Conservation (phyloP, 2,113 vertebrate species). For the Orthonyx spaldingii region DNA sequence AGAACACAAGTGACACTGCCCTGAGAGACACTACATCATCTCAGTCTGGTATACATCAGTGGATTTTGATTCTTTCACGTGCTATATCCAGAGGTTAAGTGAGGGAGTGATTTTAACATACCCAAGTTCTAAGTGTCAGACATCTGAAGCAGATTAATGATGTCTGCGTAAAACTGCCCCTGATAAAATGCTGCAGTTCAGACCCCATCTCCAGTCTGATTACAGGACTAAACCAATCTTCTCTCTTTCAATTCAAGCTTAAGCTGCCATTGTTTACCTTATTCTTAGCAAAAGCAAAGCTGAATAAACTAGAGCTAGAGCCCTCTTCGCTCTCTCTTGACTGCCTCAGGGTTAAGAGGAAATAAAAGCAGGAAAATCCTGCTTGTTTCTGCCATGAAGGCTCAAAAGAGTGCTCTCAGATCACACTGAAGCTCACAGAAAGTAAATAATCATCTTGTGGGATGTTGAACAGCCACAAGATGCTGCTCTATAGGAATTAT, state of each 20-base stretch:
- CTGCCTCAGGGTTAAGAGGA: background rate
- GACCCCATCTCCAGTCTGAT: background rate
- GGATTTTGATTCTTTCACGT: background rate
- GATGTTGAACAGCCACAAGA: background rate
- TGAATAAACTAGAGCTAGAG: background rate
- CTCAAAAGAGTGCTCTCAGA: background rate
- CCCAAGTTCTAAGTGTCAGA: background rate
- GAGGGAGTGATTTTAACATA: constrained; percentile 26
- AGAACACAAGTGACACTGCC: background rate
- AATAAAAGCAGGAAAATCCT: background rate
- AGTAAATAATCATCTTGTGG: constrained; percentile 37
- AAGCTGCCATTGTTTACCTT: background rate
- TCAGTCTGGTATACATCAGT: background rate
- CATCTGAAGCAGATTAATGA: constrained; percentile 29
- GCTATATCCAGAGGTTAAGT: background rate
- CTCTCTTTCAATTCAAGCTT: background rate
- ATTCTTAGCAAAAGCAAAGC: background rate
- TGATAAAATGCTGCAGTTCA: background rate
- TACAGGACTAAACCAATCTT: background rate
- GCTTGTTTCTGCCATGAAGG: background rate
- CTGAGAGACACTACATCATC: background rate
- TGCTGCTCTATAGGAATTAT: background rate
- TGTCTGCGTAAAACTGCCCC: background rate
- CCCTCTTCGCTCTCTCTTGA: background rate
- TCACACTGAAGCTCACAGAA: background rate